A percentile compares a stretch with the other conserved stretches of the same genome.
Conservation (phyloP, 2,113 vertebrate genomes). For the Notothenia coriiceps region DNA sequence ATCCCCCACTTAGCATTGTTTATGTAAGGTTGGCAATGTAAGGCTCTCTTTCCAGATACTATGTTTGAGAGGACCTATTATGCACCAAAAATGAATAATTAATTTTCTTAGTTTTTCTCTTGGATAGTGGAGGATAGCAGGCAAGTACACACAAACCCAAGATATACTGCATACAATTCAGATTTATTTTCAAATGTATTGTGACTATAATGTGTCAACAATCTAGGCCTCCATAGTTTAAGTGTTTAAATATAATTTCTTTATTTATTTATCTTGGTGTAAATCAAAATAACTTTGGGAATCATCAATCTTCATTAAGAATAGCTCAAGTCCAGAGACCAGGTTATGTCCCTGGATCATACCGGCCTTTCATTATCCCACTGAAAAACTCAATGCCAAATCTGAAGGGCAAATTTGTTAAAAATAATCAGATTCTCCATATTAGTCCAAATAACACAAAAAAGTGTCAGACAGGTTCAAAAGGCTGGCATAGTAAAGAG, state of each 20-base stretch:
- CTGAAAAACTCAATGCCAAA: conserved; percentile 23
- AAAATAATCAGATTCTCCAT: neutral
- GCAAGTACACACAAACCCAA: neutral
- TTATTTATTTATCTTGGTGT: conserved; percentile 14
- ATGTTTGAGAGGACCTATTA: conserved; percentile 16
- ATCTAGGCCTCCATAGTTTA: neutral
- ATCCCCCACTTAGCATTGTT: neutral
- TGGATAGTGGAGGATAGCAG: neutral
- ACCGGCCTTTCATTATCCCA: conserved; percentile 10
- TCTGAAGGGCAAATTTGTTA: conserved; percentile 1
- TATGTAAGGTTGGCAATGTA: neutral
- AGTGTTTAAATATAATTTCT: neutral
- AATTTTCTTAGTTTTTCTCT: conserved; percentile 13
- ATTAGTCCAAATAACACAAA: neutral
- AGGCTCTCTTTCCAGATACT: conserved; percentile 2
- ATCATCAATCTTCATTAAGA: conserved; percentile 16
- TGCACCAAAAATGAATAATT: neutral
- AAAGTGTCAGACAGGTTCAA: conserved; percentile 25
- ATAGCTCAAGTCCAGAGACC: conserved; percentile 8
- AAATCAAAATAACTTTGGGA: conserved; percentile 23
- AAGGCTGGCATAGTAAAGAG: conserved; percentile 35
- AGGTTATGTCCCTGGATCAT: conserved; percentile 17
- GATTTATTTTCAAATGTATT: neutral
- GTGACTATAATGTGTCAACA: neutral
- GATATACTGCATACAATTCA: neutral